A percentile compares a stretch with the other conserved stretches of the same genome.
phyloP scores from a whole-genome alignment of 30 jellyfish, hydroid and myxozoan genomes.

The Aurelia aurita complex sp. Pacific region DNA sequence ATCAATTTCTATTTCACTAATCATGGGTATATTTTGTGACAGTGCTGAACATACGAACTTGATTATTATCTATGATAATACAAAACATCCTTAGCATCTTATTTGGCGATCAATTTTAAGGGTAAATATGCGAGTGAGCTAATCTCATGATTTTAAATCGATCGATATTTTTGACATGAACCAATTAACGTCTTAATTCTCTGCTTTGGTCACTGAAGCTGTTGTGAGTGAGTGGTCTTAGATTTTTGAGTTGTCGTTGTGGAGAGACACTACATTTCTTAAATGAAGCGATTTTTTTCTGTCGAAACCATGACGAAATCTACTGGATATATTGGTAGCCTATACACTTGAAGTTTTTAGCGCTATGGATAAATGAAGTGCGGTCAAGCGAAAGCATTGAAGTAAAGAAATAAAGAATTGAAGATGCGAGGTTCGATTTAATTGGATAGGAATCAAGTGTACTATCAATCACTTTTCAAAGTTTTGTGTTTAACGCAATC shows the following conservation, averaged over 20 bases:
- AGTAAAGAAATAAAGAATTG: constrained; percentile 19
- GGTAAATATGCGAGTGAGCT: too few species aligned
- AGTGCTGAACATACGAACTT: too few species aligned
- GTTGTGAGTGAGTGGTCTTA: constrained; percentile 68
- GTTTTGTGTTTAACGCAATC: constrained; percentile 65
- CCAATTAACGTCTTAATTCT: constrained; percentile 30
- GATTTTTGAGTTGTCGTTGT: constrained; percentile 37
- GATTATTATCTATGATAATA: too few species aligned
- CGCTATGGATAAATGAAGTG: constrained; percentile 29
- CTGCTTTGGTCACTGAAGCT: constrained; percentile 60
- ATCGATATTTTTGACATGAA: constrained; percentile 19
- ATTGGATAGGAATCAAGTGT: constrained; percentile 77
- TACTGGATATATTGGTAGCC: constrained; percentile 47
- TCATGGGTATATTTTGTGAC: too few species aligned
- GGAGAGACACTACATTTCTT: constrained; percentile 31
- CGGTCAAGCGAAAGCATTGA: constrained; percentile 57
- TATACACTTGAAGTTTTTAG: constrained; percentile 19
- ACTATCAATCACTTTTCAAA: constrained; percentile 52
- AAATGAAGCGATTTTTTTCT: constrained; percentile 26
- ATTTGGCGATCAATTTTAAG: too few species aligned
- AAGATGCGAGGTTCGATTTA: constrained; percentile 37
- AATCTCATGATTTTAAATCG: too few species aligned
- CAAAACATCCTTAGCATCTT: too few species aligned
- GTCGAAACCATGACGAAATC: constrained; percentile 45
- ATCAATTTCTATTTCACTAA: too few species aligned